Evolutionary conservation across 2,797 vertebrate genomes (phyloP), one percentile per base, ranked within the genome.

Genomic region (Alauda arvensis): DNA sequence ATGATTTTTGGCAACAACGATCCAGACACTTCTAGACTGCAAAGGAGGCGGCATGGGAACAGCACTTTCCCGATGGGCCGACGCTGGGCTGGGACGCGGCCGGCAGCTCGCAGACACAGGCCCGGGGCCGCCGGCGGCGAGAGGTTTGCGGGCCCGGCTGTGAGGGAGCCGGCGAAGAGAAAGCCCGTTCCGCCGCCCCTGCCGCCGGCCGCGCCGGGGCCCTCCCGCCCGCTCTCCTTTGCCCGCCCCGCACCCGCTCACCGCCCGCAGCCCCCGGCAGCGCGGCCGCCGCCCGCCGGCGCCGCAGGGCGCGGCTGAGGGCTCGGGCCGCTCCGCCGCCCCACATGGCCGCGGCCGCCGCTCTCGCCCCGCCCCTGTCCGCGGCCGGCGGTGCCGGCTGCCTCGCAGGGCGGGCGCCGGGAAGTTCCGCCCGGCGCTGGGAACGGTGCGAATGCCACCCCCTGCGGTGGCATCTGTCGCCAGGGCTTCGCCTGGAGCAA

Each of bases 401-500:
- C 26, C 42, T 8, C 67, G 3, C 17, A 28, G 26, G 17, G 46
- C 48, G 20, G 24, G 33, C 14, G 25, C 65, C 59, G 40, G 28
- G 37, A 83, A 83, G 68, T 87, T 92, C 91, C 87, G 80, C 15
- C 46, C 61, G 42, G 19, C 8, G 34, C n/a, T 2, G 34, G 14
- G 23, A 21, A 12, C 69, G 17, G 14, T 6, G 49, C 4, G 7
- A 14, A 3, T 1, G 46, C 2, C n/a, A 2, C 1, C 19, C 24
- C 1, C 0, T 2, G 0, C 17, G 1, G 2, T 1, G 18, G 34
- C 12, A 3, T 1, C 1, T 4, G 12, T 3, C 3, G 3, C 40
- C 24, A 1, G 10, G 37, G 53, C 45, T 28, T 19, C 60, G 5
- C 9, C 31, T 7, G 72, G 14, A 67, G 8, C 23, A 13, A 3